Evolutionary conservation across 2,797 vertebrate species (phyloP).

Genomic region (Sebastes minor): DNA sequence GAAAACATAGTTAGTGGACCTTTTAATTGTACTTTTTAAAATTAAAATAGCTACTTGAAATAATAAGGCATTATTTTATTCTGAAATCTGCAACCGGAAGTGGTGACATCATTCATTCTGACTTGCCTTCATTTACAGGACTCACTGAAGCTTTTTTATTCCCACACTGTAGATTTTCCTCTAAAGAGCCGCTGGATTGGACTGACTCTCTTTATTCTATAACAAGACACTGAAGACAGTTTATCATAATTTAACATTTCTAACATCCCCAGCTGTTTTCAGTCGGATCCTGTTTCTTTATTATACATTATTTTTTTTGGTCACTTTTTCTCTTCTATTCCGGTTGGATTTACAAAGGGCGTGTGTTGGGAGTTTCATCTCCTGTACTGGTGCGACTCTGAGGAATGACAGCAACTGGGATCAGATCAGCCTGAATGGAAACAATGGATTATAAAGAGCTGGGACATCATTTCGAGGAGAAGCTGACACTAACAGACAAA

Average conservation of each 20-base stretch:
- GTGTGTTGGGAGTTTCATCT: conserved; percentile 77
- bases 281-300: conserved; percentile 16
- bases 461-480: conserved; percentile 75
- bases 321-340: conserved; percentile 16
- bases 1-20: neutral
- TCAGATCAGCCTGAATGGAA: conserved; percentile 64
- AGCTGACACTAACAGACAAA: conserved; percentile 78
- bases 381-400: conserved; percentile 62
- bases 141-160: conserved; percentile 44
- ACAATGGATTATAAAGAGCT: conserved; percentile 82
- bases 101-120: accelerated
- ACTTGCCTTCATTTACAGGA: neutral
- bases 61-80: conserved; percentile 19
- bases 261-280: neutral
- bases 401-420: conserved; percentile 82
- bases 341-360: conserved; percentile 73
- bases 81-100: neutral
- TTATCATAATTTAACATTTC: neutral
- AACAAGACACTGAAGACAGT: neutral
- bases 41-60: neutral
- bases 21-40: no score
- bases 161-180: conserved; percentile 55
- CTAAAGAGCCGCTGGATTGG: conserved; percentile 16
- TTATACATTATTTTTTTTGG: neutral
- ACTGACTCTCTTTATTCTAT: neutral